Percentiles rank a stretch among this genome's conserved stretches.
These are phyloP conservation scores for Catajapyx aquilonaris DNA, from an alignment of 1,140 invertebrate genomes.

Conservation along the genomic window DNA sequence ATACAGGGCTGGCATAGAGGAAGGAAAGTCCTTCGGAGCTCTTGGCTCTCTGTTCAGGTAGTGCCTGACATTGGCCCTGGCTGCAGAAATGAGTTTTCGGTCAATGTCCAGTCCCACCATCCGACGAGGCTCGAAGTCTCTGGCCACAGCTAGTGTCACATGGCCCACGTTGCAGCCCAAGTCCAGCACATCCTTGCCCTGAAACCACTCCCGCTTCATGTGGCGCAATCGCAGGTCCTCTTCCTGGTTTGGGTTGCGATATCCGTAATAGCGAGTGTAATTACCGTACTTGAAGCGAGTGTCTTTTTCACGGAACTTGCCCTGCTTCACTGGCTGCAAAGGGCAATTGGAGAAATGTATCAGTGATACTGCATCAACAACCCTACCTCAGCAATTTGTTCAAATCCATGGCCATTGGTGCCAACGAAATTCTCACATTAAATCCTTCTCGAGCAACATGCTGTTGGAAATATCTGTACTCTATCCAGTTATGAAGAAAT, in stretches of 20 bases:
- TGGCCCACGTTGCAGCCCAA: slow-evolving; percentile 96
- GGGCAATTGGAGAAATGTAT: no score
- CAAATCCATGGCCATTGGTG: no score
- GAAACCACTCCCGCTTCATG: slow-evolving; percentile 67
- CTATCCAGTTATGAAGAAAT: no score
- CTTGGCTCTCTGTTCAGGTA: slow-evolving; percentile 35
- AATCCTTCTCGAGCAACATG: no score
- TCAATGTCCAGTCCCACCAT: slow-evolving; percentile 94
- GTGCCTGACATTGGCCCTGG: slow-evolving; percentile 58
- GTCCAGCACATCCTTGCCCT: slow-evolving; percentile 78
- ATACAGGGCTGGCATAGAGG: slow-evolving; percentile 64
- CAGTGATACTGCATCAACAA: no score
- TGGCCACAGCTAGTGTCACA: slow-evolving; percentile 59
- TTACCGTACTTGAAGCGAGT: slow-evolving; percentile 94
- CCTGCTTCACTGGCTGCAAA: no score
- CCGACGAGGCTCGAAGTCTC: slow-evolving; percentile 58
- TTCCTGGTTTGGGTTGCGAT: slow-evolving; percentile 59
- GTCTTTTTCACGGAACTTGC: no score
- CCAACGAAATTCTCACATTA: no score
- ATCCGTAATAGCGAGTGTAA: slow-evolving; percentile 92
- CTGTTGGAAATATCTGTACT: no score
- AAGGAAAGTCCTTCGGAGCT: slow-evolving; percentile 45
- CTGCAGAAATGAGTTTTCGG: slow-evolving; percentile 56
- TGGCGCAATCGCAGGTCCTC: slow-evolving; percentile 60
- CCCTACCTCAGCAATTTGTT: no score